Evolutionary conservation across 2,113 vertebrate genomes (phyloP), one percentile per base, ranked within the genome.

Genomic region (Rhinolophus sinicus): DNA sequence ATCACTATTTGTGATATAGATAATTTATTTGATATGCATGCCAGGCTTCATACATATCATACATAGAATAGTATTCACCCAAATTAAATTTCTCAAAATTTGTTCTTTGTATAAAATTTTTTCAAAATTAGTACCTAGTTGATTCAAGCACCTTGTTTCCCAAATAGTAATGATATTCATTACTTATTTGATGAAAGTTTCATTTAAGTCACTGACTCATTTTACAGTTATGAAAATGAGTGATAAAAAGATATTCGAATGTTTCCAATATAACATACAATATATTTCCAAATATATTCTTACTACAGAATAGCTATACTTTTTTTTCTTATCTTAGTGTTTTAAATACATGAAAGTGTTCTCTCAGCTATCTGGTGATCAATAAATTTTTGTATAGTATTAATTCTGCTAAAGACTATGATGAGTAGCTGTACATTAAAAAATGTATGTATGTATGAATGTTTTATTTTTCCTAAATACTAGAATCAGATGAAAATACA

Each of bases 21-120:
- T 75, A 81, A 81, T 88, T 91, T 44, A 80, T 64, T 26, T 73
- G 30, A 38, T 58, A 12, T 56, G 14, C 26, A 92, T 50, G 13
- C 13, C 24, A 82, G 35, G 35, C n/a, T 80, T 64, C 8, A 62
- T 22, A 62, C 2, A 52, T 21, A 62, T 90, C 33, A 80, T 56
- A 30, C 30, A 80, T 24, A 84, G 19, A 76, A 50, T 33, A 80
- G 30, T 84, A 78, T 56, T 90, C 50, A 50, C 15, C 35, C 18
- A 85, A 33, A 72, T 86, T 80, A 73, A 90, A 65, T 70, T 80
- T 50, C 30, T 96, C 44, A 73, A 72, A 56, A 80, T 73, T 69
- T 54, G n/a, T 65, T 90, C 24, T 84, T 18, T 56, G 69, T 90
- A 30, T 65, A 83, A 67, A 88, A 64, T 7, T 44, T 90, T 87